Conservation (phyloP, 2,888 invertebrate species). For the Laspeyria flexula region DNA sequence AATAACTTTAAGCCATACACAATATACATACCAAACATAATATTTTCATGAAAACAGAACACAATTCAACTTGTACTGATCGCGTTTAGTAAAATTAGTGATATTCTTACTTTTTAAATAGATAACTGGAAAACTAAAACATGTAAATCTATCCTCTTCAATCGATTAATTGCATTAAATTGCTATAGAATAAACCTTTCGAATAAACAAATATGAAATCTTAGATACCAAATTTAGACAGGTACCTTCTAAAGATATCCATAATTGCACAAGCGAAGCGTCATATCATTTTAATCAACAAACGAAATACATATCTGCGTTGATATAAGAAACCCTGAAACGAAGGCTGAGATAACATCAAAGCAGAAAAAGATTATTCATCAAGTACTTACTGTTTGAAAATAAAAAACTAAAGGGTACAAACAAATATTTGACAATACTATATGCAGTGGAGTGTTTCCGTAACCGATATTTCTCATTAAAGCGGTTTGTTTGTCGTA, state of each 20-base stretch:
- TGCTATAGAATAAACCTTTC: too few species aligned
- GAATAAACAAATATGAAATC: too few species aligned
- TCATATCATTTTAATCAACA: slow-evolving; percentile 14
- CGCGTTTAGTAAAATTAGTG: too few species aligned
- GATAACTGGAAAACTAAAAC: too few species aligned
- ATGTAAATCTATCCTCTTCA: too few species aligned
- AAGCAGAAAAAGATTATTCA: slow-evolving; percentile 44
- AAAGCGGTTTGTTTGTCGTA: slow-evolving; percentile 71
- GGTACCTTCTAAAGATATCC: not conserved
- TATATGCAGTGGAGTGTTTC: slow-evolving; percentile 77
- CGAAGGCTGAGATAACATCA: slow-evolving; percentile 35
- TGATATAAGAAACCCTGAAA: slow-evolving; percentile 41
- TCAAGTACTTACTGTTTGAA: slow-evolving; percentile 20
- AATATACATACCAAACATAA: too few species aligned
- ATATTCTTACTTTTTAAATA: too few species aligned
- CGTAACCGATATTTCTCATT: slow-evolving; percentile 85
- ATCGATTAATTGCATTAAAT: too few species aligned
- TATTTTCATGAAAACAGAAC: too few species aligned
- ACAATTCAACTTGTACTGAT: too few species aligned
- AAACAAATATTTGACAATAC: slow-evolving; percentile 75
- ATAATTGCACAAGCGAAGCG: slow-evolving; percentile 11
- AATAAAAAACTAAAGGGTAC: slow-evolving; percentile 52
- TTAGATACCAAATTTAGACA: not conserved
- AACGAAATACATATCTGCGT: slow-evolving; percentile 25
- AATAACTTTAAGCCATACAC: too few species aligned